phyloP scores from a whole-genome alignment of 1,140 invertebrate species.

The Linepithema humile region DNA sequence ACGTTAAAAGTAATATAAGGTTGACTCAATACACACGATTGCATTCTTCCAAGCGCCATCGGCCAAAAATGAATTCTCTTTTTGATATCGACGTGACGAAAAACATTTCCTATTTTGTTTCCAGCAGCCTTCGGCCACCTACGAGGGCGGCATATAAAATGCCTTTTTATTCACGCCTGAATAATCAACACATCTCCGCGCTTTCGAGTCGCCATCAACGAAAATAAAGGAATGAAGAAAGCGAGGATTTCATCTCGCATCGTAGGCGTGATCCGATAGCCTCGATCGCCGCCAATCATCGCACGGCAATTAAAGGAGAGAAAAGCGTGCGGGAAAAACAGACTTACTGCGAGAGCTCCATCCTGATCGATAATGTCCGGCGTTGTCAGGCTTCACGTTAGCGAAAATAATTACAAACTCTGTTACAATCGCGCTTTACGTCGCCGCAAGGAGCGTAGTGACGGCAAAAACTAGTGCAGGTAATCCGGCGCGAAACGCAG shows the following conservation, averaged over 20 bases:
- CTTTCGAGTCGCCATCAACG: constrained; percentile 32
- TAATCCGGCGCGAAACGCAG: neutral
- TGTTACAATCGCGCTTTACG: neutral
- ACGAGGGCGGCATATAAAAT: constrained; percentile 37
- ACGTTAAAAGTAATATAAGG: neutral
- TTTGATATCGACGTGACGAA: neutral
- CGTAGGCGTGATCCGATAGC: neutral
- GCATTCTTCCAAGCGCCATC: neutral
- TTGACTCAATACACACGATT: neutral
- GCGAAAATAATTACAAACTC: constrained; percentile 19
- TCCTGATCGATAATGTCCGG: neutral
- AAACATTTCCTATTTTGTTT: constrained; percentile 14
- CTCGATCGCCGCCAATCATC: neutral
- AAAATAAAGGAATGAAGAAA: constrained; percentile 11
- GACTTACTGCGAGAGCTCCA: neutral
- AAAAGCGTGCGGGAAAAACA: constrained; percentile 4
- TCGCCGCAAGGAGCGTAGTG: neutral
- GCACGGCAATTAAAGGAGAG: neutral
- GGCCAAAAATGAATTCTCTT: constrained; percentile 13
- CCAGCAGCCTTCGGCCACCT: neutral
- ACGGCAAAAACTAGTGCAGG: neutral
- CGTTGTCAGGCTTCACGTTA: neutral
- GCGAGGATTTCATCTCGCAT: constrained; percentile 15
- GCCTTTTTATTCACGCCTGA: constrained; percentile 21
- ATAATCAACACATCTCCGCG: constrained; percentile 22